Conservation (phyloP, 2,113 vertebrate genomes). For the Hypocryptadius cinnamomeus region DNA sequence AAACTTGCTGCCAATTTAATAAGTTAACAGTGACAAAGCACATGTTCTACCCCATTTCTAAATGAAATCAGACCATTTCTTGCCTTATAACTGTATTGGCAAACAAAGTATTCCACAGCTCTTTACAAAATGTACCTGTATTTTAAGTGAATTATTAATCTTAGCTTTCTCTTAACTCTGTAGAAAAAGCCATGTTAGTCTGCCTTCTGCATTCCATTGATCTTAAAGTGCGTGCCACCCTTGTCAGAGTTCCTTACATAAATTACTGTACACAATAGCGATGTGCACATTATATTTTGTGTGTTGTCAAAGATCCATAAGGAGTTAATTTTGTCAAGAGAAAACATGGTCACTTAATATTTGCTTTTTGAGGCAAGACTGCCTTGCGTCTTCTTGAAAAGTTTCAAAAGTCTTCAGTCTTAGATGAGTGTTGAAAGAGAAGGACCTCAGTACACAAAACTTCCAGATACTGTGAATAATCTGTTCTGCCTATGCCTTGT, state of each 20-base stretch:
- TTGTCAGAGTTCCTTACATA: neutral
- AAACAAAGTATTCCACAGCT: neutral
- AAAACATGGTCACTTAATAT: neutral
- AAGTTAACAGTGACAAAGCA: neutral
- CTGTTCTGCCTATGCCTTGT: neutral
- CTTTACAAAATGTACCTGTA: neutral
- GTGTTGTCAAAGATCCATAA: neutral
- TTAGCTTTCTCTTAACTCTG: neutral
- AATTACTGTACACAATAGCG: neutral
- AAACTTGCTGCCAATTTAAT: neutral
- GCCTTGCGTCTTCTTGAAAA: neutral
- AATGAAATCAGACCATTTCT: neutral
- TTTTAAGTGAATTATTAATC: neutral
- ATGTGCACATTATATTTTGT: neutral
- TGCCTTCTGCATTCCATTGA: neutral
- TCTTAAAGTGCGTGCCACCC: neutral
- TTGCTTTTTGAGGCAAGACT: neutral
- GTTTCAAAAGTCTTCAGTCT: neutral
- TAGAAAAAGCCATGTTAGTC: neutral
- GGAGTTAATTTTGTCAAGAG: neutral
- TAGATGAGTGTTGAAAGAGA: neutral
- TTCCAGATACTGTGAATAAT: neutral
- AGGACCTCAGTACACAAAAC: neutral
- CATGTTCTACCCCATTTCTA: neutral
- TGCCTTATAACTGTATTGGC: neutral